Evolutionary conservation across 2,888 invertebrate species (phyloP).

Genomic region (Hipparchia sbordonii): DNA sequence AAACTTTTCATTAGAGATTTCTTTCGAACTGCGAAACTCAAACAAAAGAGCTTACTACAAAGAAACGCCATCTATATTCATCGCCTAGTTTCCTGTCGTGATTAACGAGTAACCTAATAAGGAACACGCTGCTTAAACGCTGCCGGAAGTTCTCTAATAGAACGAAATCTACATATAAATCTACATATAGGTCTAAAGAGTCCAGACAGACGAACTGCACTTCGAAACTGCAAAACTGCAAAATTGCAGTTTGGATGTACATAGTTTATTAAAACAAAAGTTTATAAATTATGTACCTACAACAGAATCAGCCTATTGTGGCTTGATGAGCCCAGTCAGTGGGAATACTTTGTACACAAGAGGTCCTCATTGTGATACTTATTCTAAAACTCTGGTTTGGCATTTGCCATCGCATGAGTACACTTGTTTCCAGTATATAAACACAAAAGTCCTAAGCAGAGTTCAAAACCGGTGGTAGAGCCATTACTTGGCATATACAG

Average conservation of each 20-base stretch:
- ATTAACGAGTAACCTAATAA: constrained; percentile 36
- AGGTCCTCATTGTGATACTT: not conserved
- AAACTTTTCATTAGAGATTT: not conserved
- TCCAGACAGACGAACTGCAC: no score
- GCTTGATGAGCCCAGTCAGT: not conserved
- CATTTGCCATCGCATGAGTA: no score
- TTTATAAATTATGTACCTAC: no score
- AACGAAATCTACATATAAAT: constrained; percentile 33
- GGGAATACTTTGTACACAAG: not conserved
- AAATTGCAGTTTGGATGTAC: not conserved
- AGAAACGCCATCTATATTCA: constrained; percentile 41
- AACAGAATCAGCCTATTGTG: no score
- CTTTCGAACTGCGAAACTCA: not conserved
- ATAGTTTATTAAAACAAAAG: not conserved
- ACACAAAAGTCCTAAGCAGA: no score
- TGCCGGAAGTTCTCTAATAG: constrained; percentile 40
- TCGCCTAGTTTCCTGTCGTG: constrained; percentile 50
- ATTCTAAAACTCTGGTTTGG: not conserved
- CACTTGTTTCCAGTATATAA: no score
- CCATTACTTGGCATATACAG: no score
- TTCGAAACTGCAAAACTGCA: no score
- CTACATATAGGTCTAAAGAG: not conserved
- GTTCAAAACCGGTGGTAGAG: no score
- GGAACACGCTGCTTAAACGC: constrained; percentile 34
- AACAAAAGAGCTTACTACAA: constrained; percentile 47